Conservation (phyloP, 2,888 invertebrate species). For the Agrochola litura region DNA sequence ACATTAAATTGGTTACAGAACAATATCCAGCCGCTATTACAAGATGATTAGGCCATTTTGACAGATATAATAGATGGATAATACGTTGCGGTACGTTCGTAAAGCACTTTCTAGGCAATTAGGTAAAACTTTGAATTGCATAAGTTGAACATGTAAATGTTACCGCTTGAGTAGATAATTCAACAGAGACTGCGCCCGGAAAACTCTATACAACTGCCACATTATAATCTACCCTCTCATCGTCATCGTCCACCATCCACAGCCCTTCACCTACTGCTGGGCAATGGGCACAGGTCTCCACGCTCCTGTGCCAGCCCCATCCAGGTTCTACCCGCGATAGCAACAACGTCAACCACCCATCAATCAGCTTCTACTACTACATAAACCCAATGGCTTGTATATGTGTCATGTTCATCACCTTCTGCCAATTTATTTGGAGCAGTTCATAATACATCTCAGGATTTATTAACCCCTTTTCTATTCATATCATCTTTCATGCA, state of each 20-base stretch:
- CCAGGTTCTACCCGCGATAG: neutral
- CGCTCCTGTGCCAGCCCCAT: neutral
- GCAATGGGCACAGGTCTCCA: neutral
- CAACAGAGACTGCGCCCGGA: neutral
- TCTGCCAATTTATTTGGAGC: neutral
- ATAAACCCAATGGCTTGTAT: neutral
- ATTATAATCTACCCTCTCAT: neutral
- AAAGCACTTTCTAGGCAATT: constrained; percentile 50
- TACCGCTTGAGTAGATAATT: constrained; percentile 29
- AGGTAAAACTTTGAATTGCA: constrained; percentile 33
- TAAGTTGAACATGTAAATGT: constrained; percentile 29
- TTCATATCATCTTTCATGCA: neutral
- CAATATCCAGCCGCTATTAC: neutral
- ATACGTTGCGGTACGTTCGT: constrained; percentile 9
- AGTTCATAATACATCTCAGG: neutral
- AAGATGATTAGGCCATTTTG: constrained; percentile 5
- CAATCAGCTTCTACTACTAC: neutral
- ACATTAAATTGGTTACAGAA: neutral
- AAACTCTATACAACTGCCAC: neutral
- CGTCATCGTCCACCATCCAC: neutral
- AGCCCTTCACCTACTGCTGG: neutral
- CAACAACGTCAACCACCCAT: neutral
- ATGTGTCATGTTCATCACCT: neutral
- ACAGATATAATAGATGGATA: constrained; percentile 31
- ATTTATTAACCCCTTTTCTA: neutral